Evolutionary conservation across 2,888 invertebrate species (phyloP).

Genomic region (Furcula furcula): DNA sequence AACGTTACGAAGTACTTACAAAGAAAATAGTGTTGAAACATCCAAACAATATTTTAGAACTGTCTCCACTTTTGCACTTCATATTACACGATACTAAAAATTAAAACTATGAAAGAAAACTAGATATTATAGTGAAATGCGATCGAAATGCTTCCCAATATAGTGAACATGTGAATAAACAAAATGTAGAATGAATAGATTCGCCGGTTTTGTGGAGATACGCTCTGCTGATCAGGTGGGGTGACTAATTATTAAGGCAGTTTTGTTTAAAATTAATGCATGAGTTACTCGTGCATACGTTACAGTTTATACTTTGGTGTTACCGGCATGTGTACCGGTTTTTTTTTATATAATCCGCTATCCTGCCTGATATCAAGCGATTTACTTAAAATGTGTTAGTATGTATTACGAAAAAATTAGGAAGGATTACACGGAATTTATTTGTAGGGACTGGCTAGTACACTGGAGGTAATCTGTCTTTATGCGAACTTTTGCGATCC

Average conservation of each 20-base stretch:
- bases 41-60: constrained; percentile 85
- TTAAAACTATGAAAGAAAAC: constrained; percentile 4
- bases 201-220: constrained; percentile 78
- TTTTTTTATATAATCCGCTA: no score
- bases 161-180: constrained; percentile 61
- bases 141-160: constrained; percentile 36
- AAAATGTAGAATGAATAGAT: constrained; percentile 70
- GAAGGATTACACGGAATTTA: no score
- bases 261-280: constrained; percentile 75
- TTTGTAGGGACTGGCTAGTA: no score
- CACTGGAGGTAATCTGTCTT: no score
- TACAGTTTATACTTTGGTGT: constrained; percentile 16
- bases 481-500: no score
- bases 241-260: constrained; percentile 80
- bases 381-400: no score
- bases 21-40: constrained; percentile 85
- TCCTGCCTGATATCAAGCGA: no score
- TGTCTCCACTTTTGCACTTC: constrained; percentile 69
- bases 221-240: constrained; percentile 79
- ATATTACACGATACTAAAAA: constrained; percentile 27
- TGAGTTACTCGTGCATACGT: constrained; percentile 45
- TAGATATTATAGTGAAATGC: constrained; percentile 24
- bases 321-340: no score
- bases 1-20: constrained; percentile 65
- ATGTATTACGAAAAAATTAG: no score